Conservation (phyloP, 2,797 vertebrate genomes). For the Aselliscus stoliczkanus region DNA sequence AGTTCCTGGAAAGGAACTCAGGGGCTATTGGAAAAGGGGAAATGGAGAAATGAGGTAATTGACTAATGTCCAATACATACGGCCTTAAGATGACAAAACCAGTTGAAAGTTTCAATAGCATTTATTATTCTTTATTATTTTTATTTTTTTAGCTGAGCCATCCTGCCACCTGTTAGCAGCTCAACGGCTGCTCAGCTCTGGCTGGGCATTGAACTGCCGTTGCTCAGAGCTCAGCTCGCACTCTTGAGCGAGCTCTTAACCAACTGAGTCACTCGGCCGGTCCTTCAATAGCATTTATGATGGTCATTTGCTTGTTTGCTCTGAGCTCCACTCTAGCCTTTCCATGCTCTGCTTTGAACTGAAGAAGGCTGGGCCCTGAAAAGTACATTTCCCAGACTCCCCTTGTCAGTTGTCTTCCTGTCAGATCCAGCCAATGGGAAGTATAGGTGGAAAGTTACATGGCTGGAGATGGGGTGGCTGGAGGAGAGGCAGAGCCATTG, state of each 20-base stretch:
- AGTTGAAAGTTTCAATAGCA: background rate
- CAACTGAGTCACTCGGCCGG: too few species aligned
- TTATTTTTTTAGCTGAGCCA: too few species aligned
- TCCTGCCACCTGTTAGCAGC: too few species aligned
- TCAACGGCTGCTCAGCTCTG: too few species aligned
- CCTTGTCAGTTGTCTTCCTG: background rate
- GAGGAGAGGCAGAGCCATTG: background rate
- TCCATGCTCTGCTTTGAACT: background rate
- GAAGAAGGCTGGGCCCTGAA: background rate
- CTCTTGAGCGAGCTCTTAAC: too few species aligned
- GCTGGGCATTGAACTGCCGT: too few species aligned
- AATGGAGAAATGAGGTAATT: background rate
- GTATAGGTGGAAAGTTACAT: background rate
- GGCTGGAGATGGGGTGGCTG: background rate
- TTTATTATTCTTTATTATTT: too few species aligned
- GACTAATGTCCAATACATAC: background rate
- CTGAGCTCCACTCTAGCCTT: background rate
- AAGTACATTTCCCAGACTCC: constrained; percentile 25
- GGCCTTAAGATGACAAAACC: background rate
- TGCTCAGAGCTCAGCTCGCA: too few species aligned
- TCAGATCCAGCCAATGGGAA: background rate
- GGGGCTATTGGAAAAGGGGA: background rate
- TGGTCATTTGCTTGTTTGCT: constrained; percentile 3
- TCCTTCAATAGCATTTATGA: background rate
- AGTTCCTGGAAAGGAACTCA: background rate